A percentile compares a stretch with the other conserved stretches of the same genome.
phyloP scores from a whole-genome alignment of 1,140 invertebrate species.

The Drosophila oshimai region DNA sequence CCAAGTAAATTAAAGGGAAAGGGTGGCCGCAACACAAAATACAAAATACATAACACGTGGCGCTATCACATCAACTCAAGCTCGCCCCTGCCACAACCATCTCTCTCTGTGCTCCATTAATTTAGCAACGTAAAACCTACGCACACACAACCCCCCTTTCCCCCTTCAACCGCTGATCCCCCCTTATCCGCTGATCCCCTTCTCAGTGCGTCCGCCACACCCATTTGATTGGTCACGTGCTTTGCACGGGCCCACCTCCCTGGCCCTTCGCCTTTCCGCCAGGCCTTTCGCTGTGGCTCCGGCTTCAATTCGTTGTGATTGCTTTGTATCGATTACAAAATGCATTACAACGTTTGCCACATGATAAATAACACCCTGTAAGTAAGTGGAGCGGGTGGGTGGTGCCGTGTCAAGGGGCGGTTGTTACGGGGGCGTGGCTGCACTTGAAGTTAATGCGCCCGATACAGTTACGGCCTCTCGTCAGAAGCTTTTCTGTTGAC shows the following conservation, averaged over 20 bases:
- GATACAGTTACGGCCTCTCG: background rate
- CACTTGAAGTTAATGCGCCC: conserved; percentile 23
- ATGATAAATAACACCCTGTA: conserved; percentile 70
- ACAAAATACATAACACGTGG: conserved; percentile 25
- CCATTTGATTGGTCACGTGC: conserved; percentile 71
- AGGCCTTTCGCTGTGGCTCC: conserved; percentile 3
- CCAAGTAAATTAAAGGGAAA: conserved; percentile 18
- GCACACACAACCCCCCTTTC: no score
- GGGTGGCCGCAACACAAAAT: no score
- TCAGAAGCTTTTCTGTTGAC: no score
- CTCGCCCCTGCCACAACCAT: background rate
- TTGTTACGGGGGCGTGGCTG: background rate
- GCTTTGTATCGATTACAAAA: conserved; percentile 80
- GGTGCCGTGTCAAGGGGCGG: background rate
- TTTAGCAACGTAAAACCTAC: conserved; percentile 42
- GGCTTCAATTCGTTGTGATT: conserved; percentile 73
- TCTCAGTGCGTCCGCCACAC: conserved; percentile 3
- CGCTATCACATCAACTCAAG: conserved; percentile 23
- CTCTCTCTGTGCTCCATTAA: conserved; percentile 44
- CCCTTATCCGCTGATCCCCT: background rate
- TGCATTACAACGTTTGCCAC: conserved; percentile 75
- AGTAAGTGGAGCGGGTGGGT: conserved; percentile 23
- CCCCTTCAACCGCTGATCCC: background rate
- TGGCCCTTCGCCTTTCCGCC: background rate
- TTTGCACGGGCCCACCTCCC: conserved; percentile 13